Percentiles rank a stretch among this genome's conserved stretches.
These are phyloP conservation scores for Zaprionus capensis DNA, from an alignment of 1,140 invertebrate species.

Conservation along the genomic window DNA sequence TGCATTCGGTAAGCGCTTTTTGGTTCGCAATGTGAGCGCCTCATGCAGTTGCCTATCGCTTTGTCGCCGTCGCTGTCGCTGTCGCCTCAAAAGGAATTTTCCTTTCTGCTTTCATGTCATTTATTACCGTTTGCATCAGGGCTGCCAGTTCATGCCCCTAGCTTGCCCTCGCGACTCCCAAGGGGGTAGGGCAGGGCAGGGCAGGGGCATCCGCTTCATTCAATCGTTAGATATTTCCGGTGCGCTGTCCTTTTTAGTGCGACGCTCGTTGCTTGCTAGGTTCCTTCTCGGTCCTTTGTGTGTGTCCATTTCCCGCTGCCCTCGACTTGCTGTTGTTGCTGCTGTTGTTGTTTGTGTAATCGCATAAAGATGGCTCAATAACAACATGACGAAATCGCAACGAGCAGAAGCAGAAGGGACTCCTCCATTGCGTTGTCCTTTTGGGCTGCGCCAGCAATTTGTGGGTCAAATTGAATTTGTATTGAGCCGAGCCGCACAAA, in stretches of 20 bases:
- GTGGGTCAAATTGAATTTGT: constrained; percentile 82
- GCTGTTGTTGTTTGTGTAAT: constrained; percentile 71
- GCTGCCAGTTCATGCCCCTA: constrained; percentile 19
- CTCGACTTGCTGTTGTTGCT: not conserved
- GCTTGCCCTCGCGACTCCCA: not conserved
- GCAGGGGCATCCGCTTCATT: constrained; percentile 60
- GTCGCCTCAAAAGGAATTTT: constrained; percentile 63
- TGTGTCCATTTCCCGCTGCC: constrained; percentile 31
- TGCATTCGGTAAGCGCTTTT: constrained; percentile 76
- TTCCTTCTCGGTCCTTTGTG: constrained; percentile 60
- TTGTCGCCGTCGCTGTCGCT: constrained; percentile 36
- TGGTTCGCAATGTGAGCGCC: constrained; percentile 45
- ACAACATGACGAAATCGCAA: constrained; percentile 58
- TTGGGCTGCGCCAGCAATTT: constrained; percentile 73
- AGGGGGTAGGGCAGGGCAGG: too few relatives aligned
- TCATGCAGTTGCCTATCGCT: constrained; percentile 1
- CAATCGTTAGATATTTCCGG: constrained; percentile 81
- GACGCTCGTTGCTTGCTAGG: constrained; percentile 33
- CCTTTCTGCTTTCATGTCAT: constrained; percentile 75
- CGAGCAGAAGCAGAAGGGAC: constrained; percentile 25
- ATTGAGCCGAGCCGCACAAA: constrained; percentile 73
- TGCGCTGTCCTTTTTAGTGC: constrained; percentile 75
- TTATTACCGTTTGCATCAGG: constrained; percentile 64
- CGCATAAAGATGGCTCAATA: constrained; percentile 80
- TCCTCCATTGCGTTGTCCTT: constrained; percentile 35